phyloP scores from a whole-genome alignment of 2,888 invertebrate species.

The Nymphalis polychloros region DNA sequence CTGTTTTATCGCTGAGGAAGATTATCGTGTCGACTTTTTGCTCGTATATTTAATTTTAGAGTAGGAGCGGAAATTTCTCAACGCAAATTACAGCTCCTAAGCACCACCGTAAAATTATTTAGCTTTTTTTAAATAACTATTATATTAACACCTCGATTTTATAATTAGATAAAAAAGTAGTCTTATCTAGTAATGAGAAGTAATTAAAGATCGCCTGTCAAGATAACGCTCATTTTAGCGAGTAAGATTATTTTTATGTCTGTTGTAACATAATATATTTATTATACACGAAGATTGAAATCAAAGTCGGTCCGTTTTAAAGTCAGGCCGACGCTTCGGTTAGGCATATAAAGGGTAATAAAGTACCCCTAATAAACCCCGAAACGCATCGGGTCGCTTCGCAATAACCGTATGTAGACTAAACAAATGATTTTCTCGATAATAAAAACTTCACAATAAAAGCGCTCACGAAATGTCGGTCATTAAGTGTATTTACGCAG shows the following conservation, averaged over 20 bases:
- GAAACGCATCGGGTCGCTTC: conserved; percentile 69
- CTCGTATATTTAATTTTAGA: conserved; percentile 51
- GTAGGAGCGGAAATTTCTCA: conserved; percentile 50
- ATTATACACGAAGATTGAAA: conserved; percentile 70
- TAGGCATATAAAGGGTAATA: conserved; percentile 68
- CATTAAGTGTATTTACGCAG: conserved; percentile 80
- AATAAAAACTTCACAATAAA: conserved; percentile 81
- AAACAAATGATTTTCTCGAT: conserved; percentile 80
- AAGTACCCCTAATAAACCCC: conserved; percentile 78
- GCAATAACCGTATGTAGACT: conserved; percentile 79
- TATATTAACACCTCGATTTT: conserved; percentile 42
- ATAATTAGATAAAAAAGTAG: conserved; percentile 44
- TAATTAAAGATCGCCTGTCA: conserved; percentile 57
- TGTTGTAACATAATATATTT: conserved; percentile 57
- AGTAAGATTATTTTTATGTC: conserved; percentile 54
- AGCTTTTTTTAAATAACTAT: conserved; percentile 36
- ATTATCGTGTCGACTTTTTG: conserved; percentile 62
- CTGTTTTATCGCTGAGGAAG: conserved; percentile 65
- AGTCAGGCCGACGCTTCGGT: conserved; percentile 58
- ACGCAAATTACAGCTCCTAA: conserved; percentile 45
- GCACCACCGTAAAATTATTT: conserved; percentile 31
- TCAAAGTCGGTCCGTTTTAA: conserved; percentile 60
- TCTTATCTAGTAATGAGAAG: conserved; percentile 54
- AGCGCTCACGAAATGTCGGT: conserved; percentile 79
- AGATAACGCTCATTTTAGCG: conserved; percentile 56